These are phyloP conservation scores for Sinocyclocheilus grahami DNA, from an alignment of 2,113 vertebrate genomes.

Conservation along the genomic window DNA sequence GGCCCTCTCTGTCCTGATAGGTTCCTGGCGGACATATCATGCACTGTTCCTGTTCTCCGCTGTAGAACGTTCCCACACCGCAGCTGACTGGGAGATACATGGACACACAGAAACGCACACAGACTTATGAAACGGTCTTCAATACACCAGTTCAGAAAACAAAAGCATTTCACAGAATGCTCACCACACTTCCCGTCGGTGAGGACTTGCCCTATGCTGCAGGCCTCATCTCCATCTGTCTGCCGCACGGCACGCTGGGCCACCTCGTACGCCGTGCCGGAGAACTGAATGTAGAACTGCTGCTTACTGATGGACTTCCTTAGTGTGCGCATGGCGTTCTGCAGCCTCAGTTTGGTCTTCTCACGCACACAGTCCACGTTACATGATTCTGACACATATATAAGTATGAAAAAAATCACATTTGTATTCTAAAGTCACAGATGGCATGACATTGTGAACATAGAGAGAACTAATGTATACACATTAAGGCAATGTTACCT, in stretches of 20 bases:
- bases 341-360: constrained; percentile 86
- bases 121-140: background rate
- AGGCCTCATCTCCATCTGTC: constrained; percentile 76
- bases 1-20: constrained; percentile 88
- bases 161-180: constrained; percentile 42
- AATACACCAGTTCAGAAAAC: background rate
- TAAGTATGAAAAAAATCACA: constrained; percentile 39
- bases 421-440: background rate
- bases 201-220: constrained; percentile 85
- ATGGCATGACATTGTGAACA: background rate
- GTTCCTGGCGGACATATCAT: constrained; percentile 84
- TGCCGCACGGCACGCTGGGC: constrained; percentile 84
- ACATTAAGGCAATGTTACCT: constrained; percentile 75
- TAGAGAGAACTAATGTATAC: constrained; percentile 46
- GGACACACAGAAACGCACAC: constrained; percentile 23
- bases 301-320: constrained; percentile 93
- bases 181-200: constrained; percentile 88
- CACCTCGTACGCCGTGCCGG: constrained; percentile 92
- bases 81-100: constrained; percentile 82
- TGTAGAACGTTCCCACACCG: constrained; percentile 86
- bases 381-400: constrained; percentile 81
- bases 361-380: constrained; percentile 86
- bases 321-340: constrained; percentile 88
- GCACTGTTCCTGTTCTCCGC: constrained; percentile 85
- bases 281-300: constrained; percentile 93